These are phyloP conservation scores for Parasteatoda lunata DNA, from an alignment of 2,888 invertebrate genomes.

Conservation along the genomic window DNA sequence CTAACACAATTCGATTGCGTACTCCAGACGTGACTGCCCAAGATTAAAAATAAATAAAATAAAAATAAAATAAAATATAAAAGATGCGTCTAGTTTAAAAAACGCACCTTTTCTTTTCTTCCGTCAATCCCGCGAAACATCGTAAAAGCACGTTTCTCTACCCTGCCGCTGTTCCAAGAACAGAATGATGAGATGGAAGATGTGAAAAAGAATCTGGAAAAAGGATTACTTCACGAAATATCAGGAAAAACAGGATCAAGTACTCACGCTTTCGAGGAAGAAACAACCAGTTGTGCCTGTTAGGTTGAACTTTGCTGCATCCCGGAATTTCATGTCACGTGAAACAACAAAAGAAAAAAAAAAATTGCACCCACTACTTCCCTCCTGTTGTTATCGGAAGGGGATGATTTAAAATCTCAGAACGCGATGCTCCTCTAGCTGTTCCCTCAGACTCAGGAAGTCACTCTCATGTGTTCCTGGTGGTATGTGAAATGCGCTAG, in stretches of 20 bases:
- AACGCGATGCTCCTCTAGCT: not conserved
- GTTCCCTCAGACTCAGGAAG: slow-evolving; percentile 36
- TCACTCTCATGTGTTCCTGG: slow-evolving; percentile 14
- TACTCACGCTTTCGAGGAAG: slow-evolving; percentile 34
- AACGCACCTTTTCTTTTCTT: not conserved
- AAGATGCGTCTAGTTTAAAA: not conserved
- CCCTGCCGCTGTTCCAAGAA: not conserved
- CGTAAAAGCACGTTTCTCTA: not conserved
- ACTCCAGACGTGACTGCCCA: not conserved
- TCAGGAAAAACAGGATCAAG: not conserved
- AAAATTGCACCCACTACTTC: not conserved
- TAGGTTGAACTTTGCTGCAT: slow-evolving; percentile 25
- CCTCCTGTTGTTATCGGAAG: slow-evolving; percentile 22
- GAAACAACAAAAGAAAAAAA: slow-evolving; percentile 32
- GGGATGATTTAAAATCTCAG: slow-evolving; percentile 4
- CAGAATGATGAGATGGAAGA: not conserved
- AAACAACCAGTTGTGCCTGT: slow-evolving; percentile 24
- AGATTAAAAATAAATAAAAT: not conserved
- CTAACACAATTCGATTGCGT: not conserved
- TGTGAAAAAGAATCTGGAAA: not conserved
- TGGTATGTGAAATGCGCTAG: slow-evolving; percentile 14
- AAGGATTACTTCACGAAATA: not conserved
- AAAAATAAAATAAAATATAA: no score
- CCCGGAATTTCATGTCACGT: slow-evolving; percentile 66
- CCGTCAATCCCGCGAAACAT: not conserved